Conservation (phyloP, 2,113 vertebrate genomes). For the Pachypanchax playfairii region DNA sequence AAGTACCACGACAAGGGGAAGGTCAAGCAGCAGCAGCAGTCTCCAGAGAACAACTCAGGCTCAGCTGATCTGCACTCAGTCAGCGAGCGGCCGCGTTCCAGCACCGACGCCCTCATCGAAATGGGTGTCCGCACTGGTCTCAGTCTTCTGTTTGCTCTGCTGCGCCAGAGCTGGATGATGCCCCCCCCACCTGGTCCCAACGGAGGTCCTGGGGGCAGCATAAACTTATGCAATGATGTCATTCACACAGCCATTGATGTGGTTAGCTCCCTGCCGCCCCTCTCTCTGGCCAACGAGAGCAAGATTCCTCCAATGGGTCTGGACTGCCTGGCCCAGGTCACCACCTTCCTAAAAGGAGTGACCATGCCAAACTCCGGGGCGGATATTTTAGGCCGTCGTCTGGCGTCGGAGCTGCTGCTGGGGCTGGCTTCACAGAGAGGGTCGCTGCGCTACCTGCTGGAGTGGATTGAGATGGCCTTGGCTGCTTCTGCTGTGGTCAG, state of each 20-base stretch:
- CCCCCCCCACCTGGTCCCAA: constrained; percentile 72
- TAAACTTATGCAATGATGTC: constrained; percentile 93
- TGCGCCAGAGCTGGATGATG: constrained; percentile 97
- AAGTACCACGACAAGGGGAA: constrained; percentile 98
- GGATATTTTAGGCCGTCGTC: constrained; percentile 89
- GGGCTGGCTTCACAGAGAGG: constrained; percentile 94
- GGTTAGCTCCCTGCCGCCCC: constrained; percentile 90
- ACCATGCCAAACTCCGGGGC: constrained; percentile 96
- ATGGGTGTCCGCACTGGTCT: constrained; percentile 96
- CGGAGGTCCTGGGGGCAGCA: constrained; percentile 66
- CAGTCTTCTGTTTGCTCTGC: constrained; percentile 92
- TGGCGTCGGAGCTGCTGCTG: constrained; percentile 93
- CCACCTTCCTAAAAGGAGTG: constrained; percentile 93
- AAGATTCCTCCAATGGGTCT: constrained; percentile 97
- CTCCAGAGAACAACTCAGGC: constrained; percentile 89
- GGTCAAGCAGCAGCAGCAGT: constrained; percentile 95
- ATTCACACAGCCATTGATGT: constrained; percentile 95
- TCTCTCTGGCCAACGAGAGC: constrained; percentile 94
- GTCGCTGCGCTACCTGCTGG: constrained; percentile 90
- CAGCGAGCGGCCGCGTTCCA: constrained; percentile 92
- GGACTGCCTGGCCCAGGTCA: constrained; percentile 97
- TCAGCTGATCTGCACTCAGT: constrained; percentile 90
- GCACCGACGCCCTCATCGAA: constrained; percentile 95
- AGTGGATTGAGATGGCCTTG: constrained; percentile 95
- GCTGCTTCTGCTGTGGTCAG: constrained; percentile 90